These are phyloP conservation scores for Enteromius argenteus DNA, from an alignment of 2,797 vertebrate species.

Conservation along the genomic window DNA sequence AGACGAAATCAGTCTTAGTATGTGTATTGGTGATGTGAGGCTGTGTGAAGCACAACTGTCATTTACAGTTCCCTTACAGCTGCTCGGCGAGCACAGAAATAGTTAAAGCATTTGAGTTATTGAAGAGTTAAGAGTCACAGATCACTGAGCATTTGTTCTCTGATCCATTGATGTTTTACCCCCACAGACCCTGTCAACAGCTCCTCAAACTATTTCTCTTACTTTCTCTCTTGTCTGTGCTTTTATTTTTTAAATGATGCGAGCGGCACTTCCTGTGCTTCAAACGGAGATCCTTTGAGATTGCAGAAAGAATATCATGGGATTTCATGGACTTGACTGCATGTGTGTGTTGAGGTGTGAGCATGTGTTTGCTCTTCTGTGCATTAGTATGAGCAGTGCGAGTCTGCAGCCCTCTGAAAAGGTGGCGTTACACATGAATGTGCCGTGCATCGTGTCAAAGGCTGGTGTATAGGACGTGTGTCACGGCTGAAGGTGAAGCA, in stretches of 20 bases:
- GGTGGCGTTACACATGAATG: constrained; percentile 21
- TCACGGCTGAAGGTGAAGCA: constrained; percentile 58
- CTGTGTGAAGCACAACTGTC: constrained; percentile 45
- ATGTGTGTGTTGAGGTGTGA: constrained; percentile 33
- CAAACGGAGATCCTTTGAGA: background rate
- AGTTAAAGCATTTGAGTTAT: constrained; percentile 71
- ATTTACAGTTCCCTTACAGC: constrained; percentile 40
- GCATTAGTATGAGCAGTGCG: constrained; percentile 47
- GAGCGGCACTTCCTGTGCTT: background rate
- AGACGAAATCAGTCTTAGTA: constrained; percentile 18
- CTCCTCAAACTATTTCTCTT: constrained; percentile 21
- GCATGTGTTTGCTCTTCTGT: constrained; percentile 31
- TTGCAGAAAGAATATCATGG: constrained; percentile 30
- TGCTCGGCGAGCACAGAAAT: constrained; percentile 66
- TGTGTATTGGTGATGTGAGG: constrained; percentile 42
- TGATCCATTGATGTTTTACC: constrained; percentile 53
- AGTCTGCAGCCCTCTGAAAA: constrained; percentile 35
- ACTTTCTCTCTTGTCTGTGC: constrained; percentile 37
- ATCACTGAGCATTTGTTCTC: constrained; percentile 65
- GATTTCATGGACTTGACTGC: constrained; percentile 5
- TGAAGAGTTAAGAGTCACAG: constrained; percentile 66
- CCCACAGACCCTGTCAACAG: constrained; percentile 56
- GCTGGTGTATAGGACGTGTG: constrained; percentile 49
- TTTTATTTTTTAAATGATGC: background rate
- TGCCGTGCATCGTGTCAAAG: constrained; percentile 32